phyloP scores from a whole-genome alignment of 2,888 invertebrate genomes.

The Trichogramma dendrolimi region DNA sequence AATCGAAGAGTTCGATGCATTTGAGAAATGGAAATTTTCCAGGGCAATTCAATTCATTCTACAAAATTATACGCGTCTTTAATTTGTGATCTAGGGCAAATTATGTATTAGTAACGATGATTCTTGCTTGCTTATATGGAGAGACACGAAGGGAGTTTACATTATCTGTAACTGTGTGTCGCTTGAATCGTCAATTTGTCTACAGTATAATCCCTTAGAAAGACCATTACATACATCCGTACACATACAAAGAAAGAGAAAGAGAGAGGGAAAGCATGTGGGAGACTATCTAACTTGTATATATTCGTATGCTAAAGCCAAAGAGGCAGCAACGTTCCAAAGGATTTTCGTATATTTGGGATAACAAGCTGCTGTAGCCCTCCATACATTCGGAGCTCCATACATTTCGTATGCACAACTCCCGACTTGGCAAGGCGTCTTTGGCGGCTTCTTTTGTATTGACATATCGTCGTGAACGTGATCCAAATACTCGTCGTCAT shows the following conservation, averaged over 20 bases:
- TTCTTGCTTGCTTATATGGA: no score
- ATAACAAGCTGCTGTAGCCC: slow-evolving; percentile 45
- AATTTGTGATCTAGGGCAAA: no score
- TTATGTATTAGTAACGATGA: no score
- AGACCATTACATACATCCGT: neutral
- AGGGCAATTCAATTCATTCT: no score
- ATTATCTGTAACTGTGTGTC: slow-evolving; percentile 29
- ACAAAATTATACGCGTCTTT: no score
- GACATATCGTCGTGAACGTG: slow-evolving; percentile 52
- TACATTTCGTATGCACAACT: slow-evolving; percentile 50
- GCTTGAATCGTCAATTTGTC: slow-evolving; percentile 52
- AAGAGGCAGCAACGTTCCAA: slow-evolving; percentile 33
- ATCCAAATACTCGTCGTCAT: slow-evolving; percentile 52
- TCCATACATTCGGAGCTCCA: slow-evolving; percentile 1
- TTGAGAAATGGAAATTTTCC: no score
- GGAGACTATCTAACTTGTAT: no score
- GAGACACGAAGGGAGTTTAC: slow-evolving; percentile 9
- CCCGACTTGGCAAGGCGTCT: slow-evolving; percentile 16
- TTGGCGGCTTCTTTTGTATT: slow-evolving; percentile 50
- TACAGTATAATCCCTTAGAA: slow-evolving; percentile 47
- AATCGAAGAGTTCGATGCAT: no score
- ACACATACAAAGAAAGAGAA: neutral
- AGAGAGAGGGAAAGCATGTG: slow-evolving; percentile 17
- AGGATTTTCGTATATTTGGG: slow-evolving; percentile 53
- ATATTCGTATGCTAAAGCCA: no score